Evolutionary conservation across 2,797 vertebrate genomes (phyloP).

Genomic region (Pseudochromis fuscus): DNA sequence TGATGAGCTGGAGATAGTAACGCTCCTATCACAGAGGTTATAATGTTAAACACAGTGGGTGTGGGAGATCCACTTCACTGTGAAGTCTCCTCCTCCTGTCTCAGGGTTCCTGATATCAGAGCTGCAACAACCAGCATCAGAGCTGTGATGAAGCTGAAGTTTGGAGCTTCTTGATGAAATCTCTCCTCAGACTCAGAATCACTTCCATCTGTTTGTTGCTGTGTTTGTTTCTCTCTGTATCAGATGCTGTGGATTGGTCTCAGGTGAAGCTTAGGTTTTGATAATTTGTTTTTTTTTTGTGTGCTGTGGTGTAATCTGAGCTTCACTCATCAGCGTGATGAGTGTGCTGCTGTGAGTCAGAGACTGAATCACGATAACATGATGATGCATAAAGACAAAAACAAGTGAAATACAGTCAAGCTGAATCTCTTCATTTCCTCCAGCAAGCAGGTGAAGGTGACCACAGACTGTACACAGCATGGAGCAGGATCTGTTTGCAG

Average conservation of each 20-base stretch:
- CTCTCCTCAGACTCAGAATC: slow-evolving; percentile 16
- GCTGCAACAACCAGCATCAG: slow-evolving; percentile 4
- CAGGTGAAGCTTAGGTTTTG: background rate
- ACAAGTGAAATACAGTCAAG: background rate
- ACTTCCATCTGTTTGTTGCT: slow-evolving; percentile 8
- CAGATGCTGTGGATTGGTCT: slow-evolving; percentile 8
- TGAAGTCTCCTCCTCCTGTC: slow-evolving; percentile 40
- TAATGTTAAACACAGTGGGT: slow-evolving; percentile 44
- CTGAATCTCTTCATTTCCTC: background rate
- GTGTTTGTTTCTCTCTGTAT: background rate
- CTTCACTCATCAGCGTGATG: background rate
- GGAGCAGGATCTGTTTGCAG: too few species aligned
- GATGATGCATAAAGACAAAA: background rate
- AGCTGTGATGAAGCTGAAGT: slow-evolving; percentile 15
- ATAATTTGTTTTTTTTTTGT: background rate
- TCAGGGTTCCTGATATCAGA: slow-evolving; percentile 33
- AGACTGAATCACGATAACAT: background rate
- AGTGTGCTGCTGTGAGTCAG: background rate
- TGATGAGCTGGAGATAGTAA: slow-evolving; percentile 43
- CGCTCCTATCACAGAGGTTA: slow-evolving; percentile 35
- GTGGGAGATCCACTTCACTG: slow-evolving; percentile 38
- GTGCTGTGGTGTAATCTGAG: slow-evolving; percentile 12
- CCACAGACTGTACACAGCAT: too few species aligned
- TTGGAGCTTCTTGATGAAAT: slow-evolving; percentile 22
- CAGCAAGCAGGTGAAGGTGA: too few species aligned